Percentiles rank a stretch among this genome's conserved stretches.
These are phyloP conservation scores for Pachymerium ferrugineum DNA, from an alignment of 2,888 invertebrate genomes.

Conservation along the genomic window DNA sequence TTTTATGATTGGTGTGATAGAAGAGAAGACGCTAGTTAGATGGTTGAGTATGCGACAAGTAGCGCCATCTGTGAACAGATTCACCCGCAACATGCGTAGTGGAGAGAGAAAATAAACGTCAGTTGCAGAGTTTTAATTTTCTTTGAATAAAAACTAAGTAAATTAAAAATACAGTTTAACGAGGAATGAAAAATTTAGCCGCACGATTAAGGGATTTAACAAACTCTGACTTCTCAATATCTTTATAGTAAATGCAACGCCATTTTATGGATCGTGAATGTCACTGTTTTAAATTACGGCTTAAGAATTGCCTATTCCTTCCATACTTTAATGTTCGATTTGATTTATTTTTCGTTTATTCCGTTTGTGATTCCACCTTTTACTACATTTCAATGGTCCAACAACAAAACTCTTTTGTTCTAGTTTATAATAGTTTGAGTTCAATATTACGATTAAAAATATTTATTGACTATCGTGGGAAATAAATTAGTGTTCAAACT, in stretches of 20 bases:
- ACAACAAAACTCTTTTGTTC: neutral
- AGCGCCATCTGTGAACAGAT: neutral
- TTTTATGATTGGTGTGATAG: no score
- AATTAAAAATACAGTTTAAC: no score
- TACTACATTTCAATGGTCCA: neutral
- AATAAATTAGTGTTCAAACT: no score
- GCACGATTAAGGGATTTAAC: neutral
- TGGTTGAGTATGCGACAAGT: neutral
- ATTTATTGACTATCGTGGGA: no score
- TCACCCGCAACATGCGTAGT: neutral
- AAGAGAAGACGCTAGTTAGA: no score
- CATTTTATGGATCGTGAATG: neutral
- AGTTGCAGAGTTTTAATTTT: no score
- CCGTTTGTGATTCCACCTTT: neutral
- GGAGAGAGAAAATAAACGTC: neutral
- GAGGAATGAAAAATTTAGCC: neutral
- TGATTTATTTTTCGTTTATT: neutral
- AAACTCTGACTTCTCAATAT: neutral
- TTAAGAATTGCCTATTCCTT: neutral
- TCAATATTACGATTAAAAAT: no score
- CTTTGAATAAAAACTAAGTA: no score
- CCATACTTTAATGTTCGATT: neutral
- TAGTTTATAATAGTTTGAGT: no score
- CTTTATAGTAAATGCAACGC: neutral
- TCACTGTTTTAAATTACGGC: neutral